Evolutionary conservation across 64 coral and sea anemone genomes (phyloP), one percentile per base, ranked within the genome.

Genomic region (Catalaphyllia jardinei): DNA sequence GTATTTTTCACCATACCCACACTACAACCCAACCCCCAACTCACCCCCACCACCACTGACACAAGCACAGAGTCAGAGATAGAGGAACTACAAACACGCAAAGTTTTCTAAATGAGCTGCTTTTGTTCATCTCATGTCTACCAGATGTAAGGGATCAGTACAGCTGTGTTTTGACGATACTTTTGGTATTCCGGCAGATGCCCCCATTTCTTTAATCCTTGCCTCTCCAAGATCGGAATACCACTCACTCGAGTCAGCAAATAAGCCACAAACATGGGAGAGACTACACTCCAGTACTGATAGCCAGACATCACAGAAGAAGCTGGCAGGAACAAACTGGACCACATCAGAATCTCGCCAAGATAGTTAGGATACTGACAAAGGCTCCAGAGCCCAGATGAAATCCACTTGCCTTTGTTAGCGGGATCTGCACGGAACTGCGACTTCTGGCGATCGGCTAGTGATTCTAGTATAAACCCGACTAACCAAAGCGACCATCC

Each of bases 261-360:
- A 52, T 90, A 93, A 42, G 91, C 81, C 16, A 95, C 88, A 86
- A 99, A 99, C 64, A 93, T 29, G 16, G 93, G 97, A 35, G 97
- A 99, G 4, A 95, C 16, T 2, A 60, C 78, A 86, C 94, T 99
- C 24, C 74, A 69, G 74, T 77, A 90, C 85, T 99, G 90, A 88
- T 62, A 27, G 69, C 94, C 97, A 71, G 80, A 75, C 97, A 99
- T 99, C 8, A 95, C 91, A 33, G 90, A 90, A 9, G 78, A 85
- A 64, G 97, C 91, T 9, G 97, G 86, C 3, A 99, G 78, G n/a
- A 90, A 99, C 25, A 99, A 73, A 13, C 97, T 89, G 35, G 84
- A 65, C 97, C 97, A 99, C 30, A 99, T 80, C 11, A 99, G 25
- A 61, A 99, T 95, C 75, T 99, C 97, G 50, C 97, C 97, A 80